These are phyloP conservation scores for Morone chrysops DNA, from an alignment of 2,113 vertebrate genomes.

Conservation along the genomic window DNA sequence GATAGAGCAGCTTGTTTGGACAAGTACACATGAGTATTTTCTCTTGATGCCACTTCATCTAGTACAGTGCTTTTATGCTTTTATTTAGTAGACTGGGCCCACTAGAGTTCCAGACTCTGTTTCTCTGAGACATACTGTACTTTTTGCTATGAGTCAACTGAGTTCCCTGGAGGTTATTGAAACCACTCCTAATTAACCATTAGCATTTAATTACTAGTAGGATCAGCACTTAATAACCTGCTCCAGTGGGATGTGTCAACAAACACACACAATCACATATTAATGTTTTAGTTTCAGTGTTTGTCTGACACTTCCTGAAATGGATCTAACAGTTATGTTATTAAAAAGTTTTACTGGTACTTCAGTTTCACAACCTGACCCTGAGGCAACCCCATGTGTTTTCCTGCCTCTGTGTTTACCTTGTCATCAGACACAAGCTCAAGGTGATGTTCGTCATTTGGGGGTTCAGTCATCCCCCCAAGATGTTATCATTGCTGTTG, in stretches of 20 bases:
- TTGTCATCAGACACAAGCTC: constrained; percentile 37
- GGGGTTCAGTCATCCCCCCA: constrained; percentile 2
- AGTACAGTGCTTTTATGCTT: not conserved
- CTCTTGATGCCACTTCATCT: not conserved
- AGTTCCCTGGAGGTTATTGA: not conserved
- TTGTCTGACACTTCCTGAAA: not conserved
- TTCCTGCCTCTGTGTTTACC: constrained; percentile 21
- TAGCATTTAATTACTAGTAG: constrained; percentile 30
- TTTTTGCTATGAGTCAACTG: not conserved
- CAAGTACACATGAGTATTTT: not conserved
- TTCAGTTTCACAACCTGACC: constrained; percentile 36
- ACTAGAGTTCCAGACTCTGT: not conserved
- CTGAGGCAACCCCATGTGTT: not conserved
- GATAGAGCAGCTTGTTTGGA: not conserved
- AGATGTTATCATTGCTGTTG: constrained; percentile 48
- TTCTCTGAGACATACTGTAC: not conserved
- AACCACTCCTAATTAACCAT: constrained; percentile 17
- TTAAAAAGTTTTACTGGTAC: not conserved
- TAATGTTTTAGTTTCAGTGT: constrained; percentile 24
- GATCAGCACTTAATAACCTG: constrained; percentile 36
- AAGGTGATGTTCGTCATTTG: not conserved
- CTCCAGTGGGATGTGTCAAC: constrained; percentile 22
- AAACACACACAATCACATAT: constrained; percentile 6
- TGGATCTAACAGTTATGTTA: constrained; percentile 35
- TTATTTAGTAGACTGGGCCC: not conserved